Evolutionary conservation across 2,888 invertebrate species (phyloP).

Genomic region (Thymelicus acteon): DNA sequence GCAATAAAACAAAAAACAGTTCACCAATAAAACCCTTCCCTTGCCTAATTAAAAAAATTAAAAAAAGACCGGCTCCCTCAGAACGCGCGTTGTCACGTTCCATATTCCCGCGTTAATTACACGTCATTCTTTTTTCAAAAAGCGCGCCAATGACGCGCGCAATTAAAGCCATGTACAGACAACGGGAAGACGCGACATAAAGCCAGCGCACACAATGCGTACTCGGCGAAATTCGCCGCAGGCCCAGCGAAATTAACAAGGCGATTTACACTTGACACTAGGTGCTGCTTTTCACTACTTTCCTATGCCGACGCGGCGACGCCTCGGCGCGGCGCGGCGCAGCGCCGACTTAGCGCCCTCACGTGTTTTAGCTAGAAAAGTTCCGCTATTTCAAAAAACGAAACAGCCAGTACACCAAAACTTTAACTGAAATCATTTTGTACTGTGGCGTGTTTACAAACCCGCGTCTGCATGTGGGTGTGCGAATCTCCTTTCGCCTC

Average conservation of each 20-base stretch:
- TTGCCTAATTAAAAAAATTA: slow-evolving; percentile 81
- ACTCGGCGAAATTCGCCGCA: slow-evolving; percentile 84
- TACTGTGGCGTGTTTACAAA: slow-evolving; percentile 56
- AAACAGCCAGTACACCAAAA: slow-evolving; percentile 44
- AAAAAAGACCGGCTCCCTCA: slow-evolving; percentile 75
- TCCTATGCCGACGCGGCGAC: slow-evolving; percentile 58
- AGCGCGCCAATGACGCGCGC: slow-evolving; percentile 84
- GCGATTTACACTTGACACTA: slow-evolving; percentile 85
- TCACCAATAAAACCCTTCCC: slow-evolving; percentile 61
- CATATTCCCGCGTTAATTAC: slow-evolving; percentile 85
- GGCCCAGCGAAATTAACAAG: slow-evolving; percentile 84
- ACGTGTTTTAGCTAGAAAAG: slow-evolving; percentile 54
- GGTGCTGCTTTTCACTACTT: slow-evolving; percentile 79
- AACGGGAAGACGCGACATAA: slow-evolving; percentile 83
- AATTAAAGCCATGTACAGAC: slow-evolving; percentile 84
- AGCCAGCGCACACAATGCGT: slow-evolving; percentile 83
- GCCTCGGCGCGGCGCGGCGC: slow-evolving; percentile 52
- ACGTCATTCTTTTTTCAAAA: slow-evolving; percentile 84
- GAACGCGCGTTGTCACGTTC: slow-evolving; percentile 83
- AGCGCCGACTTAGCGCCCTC: slow-evolving; percentile 55
- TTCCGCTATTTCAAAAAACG: slow-evolving; percentile 40
- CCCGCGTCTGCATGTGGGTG: slow-evolving; percentile 55
- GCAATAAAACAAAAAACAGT: slow-evolving; percentile 52
- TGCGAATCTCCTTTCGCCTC: slow-evolving; percentile 57
- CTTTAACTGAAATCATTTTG: slow-evolving; percentile 44